phyloP scores from a whole-genome alignment of 23 tunicate species.

The Aplidium turbinatum region DNA sequence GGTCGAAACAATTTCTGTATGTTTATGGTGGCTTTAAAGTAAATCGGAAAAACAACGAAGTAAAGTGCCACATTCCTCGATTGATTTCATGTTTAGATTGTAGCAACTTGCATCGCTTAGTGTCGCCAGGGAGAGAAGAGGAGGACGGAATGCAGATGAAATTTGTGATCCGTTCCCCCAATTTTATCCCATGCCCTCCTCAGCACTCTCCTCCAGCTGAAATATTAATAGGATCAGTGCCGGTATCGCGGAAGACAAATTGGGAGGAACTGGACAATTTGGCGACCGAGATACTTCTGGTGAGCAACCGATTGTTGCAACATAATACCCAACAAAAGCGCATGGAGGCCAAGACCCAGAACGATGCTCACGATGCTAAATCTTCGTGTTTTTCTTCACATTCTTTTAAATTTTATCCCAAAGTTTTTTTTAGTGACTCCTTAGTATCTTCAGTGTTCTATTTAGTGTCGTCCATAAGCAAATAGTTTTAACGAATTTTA shows the following conservation, averaged over 20 bases:
- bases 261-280: conserved; percentile 74
- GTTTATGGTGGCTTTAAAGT: too few species aligned
- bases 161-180: conserved; percentile 51
- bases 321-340: too few species aligned
- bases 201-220: conserved; percentile 7
- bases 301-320: conserved; percentile 7
- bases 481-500: not conserved
- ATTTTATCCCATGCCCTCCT: not conserved
- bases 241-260: conserved; percentile 61
- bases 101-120: conserved; percentile 46
- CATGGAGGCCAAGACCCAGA: too few species aligned
- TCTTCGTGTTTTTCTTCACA: too few species aligned
- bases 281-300: conserved; percentile 53
- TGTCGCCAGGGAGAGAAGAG: conserved; percentile 75
- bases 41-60: too few species aligned
- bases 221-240: conserved; percentile 66
- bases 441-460: too few species aligned
- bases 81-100: conserved; percentile 56
- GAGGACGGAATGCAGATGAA: conserved; percentile 57
- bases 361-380: too few species aligned
- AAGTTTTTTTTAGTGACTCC: too few species aligned
- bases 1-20: too few species aligned
- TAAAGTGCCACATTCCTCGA: too few species aligned
- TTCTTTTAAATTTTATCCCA: too few species aligned
- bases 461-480: too few species aligned